Conservation (phyloP, 2,888 invertebrate species). For the Acrocera orbiculus region DNA sequence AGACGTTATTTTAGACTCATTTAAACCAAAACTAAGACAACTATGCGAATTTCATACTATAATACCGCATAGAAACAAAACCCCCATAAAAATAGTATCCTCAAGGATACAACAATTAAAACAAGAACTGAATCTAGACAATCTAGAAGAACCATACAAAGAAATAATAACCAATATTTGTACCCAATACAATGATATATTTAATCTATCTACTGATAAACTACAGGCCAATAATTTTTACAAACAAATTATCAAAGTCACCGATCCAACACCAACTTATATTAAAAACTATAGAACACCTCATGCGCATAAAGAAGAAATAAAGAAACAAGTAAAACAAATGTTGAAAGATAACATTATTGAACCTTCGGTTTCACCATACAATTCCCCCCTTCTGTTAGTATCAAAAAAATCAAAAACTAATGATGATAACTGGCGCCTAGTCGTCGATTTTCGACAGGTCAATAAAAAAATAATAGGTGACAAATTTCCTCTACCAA, state of each 20-base stretch:
- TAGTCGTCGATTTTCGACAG: constrained; percentile 3
- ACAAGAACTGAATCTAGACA: too few species aligned
- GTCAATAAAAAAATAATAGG: constrained; percentile 6
- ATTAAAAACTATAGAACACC: constrained; percentile 15
- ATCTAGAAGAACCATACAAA: not conserved
- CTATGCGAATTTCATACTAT: not conserved
- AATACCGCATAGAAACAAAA: not conserved
- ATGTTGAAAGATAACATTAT: constrained; percentile 10
- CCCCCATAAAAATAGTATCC: not conserved
- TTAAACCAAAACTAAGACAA: too few species aligned
- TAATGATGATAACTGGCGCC: constrained; percentile 7
- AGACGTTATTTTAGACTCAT: too few species aligned
- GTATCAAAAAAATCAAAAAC: constrained; percentile 12
- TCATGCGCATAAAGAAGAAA: constrained; percentile 11
- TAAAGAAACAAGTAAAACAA: constrained; percentile 11
- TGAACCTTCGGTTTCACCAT: constrained; percentile 12
- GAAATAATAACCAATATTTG: not conserved
- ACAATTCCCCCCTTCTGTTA: constrained; percentile 13
- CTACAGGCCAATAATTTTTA: constrained; percentile 1
- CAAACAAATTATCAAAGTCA: too few species aligned
- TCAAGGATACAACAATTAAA: not conserved
- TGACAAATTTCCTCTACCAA: constrained; percentile 1
- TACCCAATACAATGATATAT: constrained; percentile 1
- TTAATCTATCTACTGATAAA: not conserved
- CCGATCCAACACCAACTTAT: constrained; percentile 12